A percentile compares a stretch with the other conserved stretches of the same genome.
Conservation (phyloP, 1,140 invertebrate species). For the Protaetia brevitarsis region DNA sequence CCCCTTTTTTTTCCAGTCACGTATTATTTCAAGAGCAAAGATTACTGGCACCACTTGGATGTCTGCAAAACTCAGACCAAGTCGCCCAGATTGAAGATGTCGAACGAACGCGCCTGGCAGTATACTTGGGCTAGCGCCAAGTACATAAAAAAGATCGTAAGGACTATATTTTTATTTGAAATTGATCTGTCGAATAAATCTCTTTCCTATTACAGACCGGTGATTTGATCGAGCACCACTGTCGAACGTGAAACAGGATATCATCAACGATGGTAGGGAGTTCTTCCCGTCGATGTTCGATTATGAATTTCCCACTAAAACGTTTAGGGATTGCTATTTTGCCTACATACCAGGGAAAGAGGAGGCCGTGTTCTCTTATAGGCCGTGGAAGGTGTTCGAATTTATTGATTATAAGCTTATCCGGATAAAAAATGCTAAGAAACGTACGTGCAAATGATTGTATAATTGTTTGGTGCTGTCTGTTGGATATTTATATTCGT, state of each 20-base stretch:
- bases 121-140: constrained; percentile 26
- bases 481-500: too few species aligned
- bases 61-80: background rate
- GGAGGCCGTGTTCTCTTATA: constrained; percentile 22
- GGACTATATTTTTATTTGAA: background rate
- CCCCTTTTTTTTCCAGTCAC: constrained; percentile 8
- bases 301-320: constrained; percentile 39
- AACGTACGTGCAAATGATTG: background rate
- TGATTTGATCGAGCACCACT: background rate
- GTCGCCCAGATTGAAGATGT: constrained; percentile 18
- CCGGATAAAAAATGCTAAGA: background rate
- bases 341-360: constrained; percentile 43
- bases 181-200: background rate
- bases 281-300: constrained; percentile 39
- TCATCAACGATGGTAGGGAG: constrained; percentile 37
- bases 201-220: constrained; percentile 4
- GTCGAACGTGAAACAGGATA: constrained; percentile 32
- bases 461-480: too few species aligned
- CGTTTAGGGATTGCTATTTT: constrained; percentile 42
- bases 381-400: background rate
- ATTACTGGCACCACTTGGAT: constrained; percentile 24
- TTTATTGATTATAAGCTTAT: constrained; percentile 18
- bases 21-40: constrained; percentile 14
- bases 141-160: constrained; percentile 24
- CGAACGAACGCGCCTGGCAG: background rate